phyloP scores from a whole-genome alignment of 2,888 invertebrate genomes.

The Marronus borbonicus region DNA sequence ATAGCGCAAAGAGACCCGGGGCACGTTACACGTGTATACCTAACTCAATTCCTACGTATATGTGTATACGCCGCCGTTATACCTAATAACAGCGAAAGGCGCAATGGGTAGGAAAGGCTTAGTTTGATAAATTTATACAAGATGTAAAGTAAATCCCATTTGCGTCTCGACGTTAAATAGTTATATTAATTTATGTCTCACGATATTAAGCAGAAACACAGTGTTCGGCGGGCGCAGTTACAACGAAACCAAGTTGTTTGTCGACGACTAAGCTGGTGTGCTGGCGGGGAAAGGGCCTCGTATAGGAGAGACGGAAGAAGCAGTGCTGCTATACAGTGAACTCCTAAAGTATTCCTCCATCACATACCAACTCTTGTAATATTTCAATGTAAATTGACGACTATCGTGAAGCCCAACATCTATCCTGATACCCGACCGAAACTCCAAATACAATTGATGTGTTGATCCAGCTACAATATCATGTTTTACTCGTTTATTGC shows the following conservation, averaged over 20 bases:
- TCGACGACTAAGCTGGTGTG: conserved; percentile 64
- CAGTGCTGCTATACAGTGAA: conserved; percentile 1
- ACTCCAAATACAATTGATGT: too few relatives aligned
- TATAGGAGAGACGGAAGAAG: not conserved
- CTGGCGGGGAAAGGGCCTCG: not conserved
- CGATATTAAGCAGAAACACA: conserved; percentile 68
- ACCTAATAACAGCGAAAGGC: conserved; percentile 33
- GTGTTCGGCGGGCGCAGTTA: conserved; percentile 68
- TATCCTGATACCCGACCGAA: too few relatives aligned
- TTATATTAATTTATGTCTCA: conserved; percentile 70
- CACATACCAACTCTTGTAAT: too few relatives aligned
- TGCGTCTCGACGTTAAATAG: conserved; percentile 65
- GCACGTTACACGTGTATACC: not conserved
- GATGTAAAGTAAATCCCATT: conserved; percentile 66
- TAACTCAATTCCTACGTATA: not conserved
- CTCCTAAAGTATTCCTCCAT: too few relatives aligned
- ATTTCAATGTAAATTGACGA: too few relatives aligned
- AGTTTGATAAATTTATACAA: conserved; percentile 64
- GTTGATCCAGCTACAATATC: too few relatives aligned
- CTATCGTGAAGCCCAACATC: too few relatives aligned
- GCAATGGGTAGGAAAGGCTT: conserved; percentile 53
- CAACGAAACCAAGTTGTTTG: conserved; percentile 69
- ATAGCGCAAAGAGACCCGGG: conserved; percentile 20
- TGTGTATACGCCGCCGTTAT: not conserved
- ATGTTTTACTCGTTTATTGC: too few relatives aligned